Conservation (phyloP, 2,888 invertebrate genomes). For the Entomobrya proxima region DNA sequence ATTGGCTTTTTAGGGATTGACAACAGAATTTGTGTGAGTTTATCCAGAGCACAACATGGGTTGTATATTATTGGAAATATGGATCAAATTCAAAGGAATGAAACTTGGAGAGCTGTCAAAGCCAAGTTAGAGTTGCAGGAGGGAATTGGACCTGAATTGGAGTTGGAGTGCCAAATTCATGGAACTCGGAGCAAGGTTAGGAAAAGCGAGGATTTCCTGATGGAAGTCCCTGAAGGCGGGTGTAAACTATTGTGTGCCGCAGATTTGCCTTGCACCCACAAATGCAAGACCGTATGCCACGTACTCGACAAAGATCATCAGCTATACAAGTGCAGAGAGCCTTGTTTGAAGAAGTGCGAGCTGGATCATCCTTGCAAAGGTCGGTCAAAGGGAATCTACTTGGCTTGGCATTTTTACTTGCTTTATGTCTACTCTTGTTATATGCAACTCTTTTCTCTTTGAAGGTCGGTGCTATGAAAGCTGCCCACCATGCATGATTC, state of each 20-base stretch:
- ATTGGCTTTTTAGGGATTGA: conserved; percentile 85
- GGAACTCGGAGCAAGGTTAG: conserved; percentile 49
- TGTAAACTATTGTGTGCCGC: conserved; percentile 80
- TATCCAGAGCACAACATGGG: conserved; percentile 84
- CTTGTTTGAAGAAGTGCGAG: conserved; percentile 77
- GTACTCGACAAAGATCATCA: conserved; percentile 80
- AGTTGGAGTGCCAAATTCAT: conserved; percentile 74
- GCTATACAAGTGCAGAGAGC: conserved; percentile 78
- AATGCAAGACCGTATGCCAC: conserved; percentile 82
- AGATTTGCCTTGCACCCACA: conserved; percentile 82
- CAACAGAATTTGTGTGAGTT: conserved; percentile 87
- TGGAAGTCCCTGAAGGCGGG: conserved; percentile 80
- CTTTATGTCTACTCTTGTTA: too few relatives aligned
- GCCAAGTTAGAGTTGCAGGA: conserved; percentile 66
- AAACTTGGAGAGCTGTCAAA: conserved; percentile 75
- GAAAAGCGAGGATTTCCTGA: conserved; percentile 57
- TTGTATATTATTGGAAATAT: conserved; percentile 86
- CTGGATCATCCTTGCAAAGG: conserved; percentile 56
- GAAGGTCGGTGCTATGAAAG: conserved; percentile 68
- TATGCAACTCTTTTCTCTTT: too few relatives aligned
- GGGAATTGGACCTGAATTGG: conserved; percentile 69
- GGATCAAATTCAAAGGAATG: conserved; percentile 73
- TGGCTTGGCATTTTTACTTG: too few relatives aligned
- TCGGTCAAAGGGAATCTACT: too few relatives aligned
- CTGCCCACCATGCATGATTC: conserved; percentile 73